Conservation (phyloP, 2,888 invertebrate species). For the Drosophila neotestacea region DNA sequence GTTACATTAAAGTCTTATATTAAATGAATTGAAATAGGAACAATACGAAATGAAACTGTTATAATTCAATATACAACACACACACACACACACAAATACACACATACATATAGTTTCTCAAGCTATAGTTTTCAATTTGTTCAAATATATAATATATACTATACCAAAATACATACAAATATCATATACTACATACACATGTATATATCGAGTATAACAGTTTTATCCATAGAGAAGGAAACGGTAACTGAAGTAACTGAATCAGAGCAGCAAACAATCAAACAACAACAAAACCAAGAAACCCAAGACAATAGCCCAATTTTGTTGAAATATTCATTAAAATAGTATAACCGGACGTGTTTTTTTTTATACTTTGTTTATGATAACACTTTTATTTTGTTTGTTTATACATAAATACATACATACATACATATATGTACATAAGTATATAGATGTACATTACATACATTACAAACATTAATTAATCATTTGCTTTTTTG, state of each 20-base stretch:
- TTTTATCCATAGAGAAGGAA: conserved; percentile 45
- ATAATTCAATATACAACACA: conserved; percentile 38
- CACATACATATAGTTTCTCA: conserved; percentile 20
- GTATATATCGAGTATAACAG: conserved; percentile 37
- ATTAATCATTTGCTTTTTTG: conserved; percentile 45
- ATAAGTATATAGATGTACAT: conserved; percentile 18
- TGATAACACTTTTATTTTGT: conserved; percentile 41
- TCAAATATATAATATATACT: conserved; percentile 1
- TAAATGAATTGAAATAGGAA: conserved; percentile 36
- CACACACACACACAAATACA: conserved; percentile 14
- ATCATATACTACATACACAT: conserved; percentile 4
- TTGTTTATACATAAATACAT: conserved; percentile 52
- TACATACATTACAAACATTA: conserved; percentile 32
- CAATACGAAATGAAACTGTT: conserved; percentile 46
- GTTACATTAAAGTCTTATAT: conserved; percentile 65
- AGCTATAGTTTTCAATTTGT: conserved; percentile 17
- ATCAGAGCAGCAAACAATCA: conserved; percentile 83
- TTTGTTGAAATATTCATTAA: conserved; percentile 58
- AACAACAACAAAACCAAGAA: conserved; percentile 48
- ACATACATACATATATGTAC: conserved; percentile 20
- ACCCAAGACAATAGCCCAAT: conserved; percentile 81
- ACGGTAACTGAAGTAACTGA: conserved; percentile 73
- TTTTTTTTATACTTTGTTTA: conserved; percentile 38
- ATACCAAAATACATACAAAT: conserved; percentile 4
- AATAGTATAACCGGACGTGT: conserved; percentile 45